Evolutionary conservation across 1,140 invertebrate genomes (phyloP), one percentile per base, ranked within the genome.

Genomic region (Bradynema listronoti): DNA sequence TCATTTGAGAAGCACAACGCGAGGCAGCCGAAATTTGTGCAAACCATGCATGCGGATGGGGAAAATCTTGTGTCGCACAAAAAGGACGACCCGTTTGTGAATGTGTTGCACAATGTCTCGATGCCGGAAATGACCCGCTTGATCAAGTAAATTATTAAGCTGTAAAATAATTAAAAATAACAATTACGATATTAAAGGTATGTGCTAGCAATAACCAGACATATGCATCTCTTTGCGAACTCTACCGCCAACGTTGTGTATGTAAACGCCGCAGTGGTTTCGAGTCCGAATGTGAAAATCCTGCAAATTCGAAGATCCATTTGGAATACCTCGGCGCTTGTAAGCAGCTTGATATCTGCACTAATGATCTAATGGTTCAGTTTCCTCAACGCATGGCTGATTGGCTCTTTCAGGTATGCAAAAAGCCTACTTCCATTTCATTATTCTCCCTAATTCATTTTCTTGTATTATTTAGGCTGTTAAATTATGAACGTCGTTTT

Each of bases 391-490:
- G 91, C 68, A 94, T 94, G 90, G 85, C 89, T 41, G 91, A 94
- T 72, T 94, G 91, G 91, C 84, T 94, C 5, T 94, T 91, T 83
- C 91, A 91, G 82, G 87, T 93, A 51, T 90, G n/a, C 89, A 25
- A 39, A n/a, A n/a, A n/a, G n/a, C n/a, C n/a, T n/a, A n/a, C n/a
- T n/a, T n/a, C n/a, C n/a, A n/a, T n/a, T n/a, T n/a, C n/a, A n/a
- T n/a, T n/a, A n/a, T n/a, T n/a, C n/a, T n/a, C n/a, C n/a, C n/a
- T n/a, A n/a, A n/a, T n/a, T n/a, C n/a, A n/a, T n/a, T n/a, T n/a
- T n/a, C n/a, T n/a, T n/a, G n/a, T n/a, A n/a, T n/a, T n/a, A n/a
- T n/a, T n/a, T n/a, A n/a, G n/a, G n/a, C n/a, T n/a, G n/a, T n/a
- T n/a, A n/a, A n/a, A n/a, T n/a, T n/a, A n/a, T n/a, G n/a, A n/a